Evolutionary conservation across 92 coral and sea anemone genomes (phyloP), one percentile per base, ranked within the genome.

Genomic region (Blastomussa wellsi): DNA sequence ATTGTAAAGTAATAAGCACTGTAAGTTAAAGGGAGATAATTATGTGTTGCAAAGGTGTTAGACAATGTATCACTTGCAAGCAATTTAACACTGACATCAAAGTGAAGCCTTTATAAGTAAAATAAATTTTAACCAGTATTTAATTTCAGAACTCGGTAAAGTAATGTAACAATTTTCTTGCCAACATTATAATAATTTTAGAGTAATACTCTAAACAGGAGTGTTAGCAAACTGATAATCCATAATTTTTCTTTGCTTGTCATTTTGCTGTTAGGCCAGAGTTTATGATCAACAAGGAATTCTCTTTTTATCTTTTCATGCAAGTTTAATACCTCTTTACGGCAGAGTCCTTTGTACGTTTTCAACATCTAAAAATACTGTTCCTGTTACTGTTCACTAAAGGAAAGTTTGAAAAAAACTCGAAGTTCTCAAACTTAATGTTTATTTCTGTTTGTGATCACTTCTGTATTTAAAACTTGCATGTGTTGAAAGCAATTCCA

Each of bases 21-120:
- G 14, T 74, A 83, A 83, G 60, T 60, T 83, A 83, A 83, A 82
- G 55, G 86, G 78, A 38, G 53, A 24, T 37, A 51, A 33, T 15
- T 31, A 37, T 31, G 22, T 41, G 15, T 36, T 59, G 47, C 36
- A 72, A 71, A 24, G 28, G 47, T 69, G 44, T 42, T 10, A 41
- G 67, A 73, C 14, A 15, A 5, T 29, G 44, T 73, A 74, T 35
- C 86, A 82, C 86, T 72, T 59, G 73, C 60, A 74, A 83, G 60
- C 74, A 57, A 49, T 36, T 33, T 83, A 83, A 83, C 81, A 74
- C 80, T 83, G 80, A 83, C 60, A 70, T 57, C 64, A 38, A 26
- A 26, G 64, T 36, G 47, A 33, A 69, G 41, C 68, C 12, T 5
- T 74, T 32, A n/a, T 36, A 72, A 72, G 66, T 36, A 51, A 82